Evolutionary conservation across 2,113 vertebrate species (phyloP).

Genomic region (Cygnus buccinator): DNA sequence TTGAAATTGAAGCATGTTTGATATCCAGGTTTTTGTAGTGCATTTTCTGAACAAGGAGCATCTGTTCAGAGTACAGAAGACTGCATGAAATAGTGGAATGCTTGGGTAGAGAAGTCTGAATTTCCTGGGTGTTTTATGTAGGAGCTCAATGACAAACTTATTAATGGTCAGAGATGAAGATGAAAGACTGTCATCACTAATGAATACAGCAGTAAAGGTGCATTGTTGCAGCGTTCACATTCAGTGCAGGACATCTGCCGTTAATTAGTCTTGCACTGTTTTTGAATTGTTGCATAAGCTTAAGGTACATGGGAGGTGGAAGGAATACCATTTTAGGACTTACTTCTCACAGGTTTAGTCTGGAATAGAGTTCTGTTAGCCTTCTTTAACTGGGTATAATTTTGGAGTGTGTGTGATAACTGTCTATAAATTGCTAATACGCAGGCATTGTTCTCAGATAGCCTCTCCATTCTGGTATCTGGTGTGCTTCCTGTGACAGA

Average conservation of each 20-base stretch:
- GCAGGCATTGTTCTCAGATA: not conserved
- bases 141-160: not conserved
- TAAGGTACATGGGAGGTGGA: not conserved
- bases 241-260: not conserved
- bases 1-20: not conserved
- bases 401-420: not conserved
- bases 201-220: not conserved
- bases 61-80: not conserved
- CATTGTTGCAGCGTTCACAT: not conserved
- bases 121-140: not conserved
- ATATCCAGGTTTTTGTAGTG: not conserved
- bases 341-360: not conserved
- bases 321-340: not conserved
- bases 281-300: not conserved
- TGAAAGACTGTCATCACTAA: not conserved
- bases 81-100: not conserved
- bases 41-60: conserved; percentile 26
- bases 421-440: rapidly evolving
- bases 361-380: not conserved
- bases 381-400: not conserved
- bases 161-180: not conserved
- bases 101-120: conserved; percentile 16
- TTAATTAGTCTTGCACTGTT: not conserved
- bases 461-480: not conserved
- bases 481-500: not conserved